These are phyloP conservation scores for Drosophila mayri DNA, from an alignment of 1,140 invertebrate species.

Conservation along the genomic window DNA sequence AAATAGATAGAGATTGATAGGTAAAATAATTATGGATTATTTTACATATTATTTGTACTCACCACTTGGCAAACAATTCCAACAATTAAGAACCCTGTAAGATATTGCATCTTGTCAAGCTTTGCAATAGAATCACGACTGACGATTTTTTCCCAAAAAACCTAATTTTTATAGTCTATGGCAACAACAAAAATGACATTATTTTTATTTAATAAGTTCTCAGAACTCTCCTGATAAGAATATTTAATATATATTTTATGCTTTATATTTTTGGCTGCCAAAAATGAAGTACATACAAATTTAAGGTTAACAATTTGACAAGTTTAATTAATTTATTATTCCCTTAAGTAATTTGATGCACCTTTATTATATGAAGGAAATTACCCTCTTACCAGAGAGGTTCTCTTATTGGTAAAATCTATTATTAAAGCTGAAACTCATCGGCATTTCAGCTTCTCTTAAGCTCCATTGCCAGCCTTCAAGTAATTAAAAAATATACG, in stretches of 20 bases:
- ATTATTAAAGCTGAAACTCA: constrained; percentile 4
- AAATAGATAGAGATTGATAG: not conserved
- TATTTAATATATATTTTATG: not conserved
- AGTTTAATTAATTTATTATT: not conserved
- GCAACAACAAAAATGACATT: accelerated
- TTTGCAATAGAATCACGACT: not conserved
- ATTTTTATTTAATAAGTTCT: not conserved
- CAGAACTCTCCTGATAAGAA: not conserved
- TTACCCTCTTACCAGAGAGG: not conserved
- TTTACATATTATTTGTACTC: too few species aligned
- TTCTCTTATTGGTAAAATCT: not conserved
- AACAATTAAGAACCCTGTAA: not conserved
- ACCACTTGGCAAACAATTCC: not conserved
- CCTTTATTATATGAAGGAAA: not conserved
- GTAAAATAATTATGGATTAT: not conserved
- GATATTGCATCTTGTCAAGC: not conserved
- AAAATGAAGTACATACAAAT: too few species aligned
- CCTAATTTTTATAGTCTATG: not conserved
- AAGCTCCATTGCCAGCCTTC: constrained; percentile 18
- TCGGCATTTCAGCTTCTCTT: constrained; percentile 4
- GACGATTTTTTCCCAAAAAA: not conserved
- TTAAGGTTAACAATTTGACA: too few species aligned
- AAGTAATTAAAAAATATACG: constrained; percentile 60
- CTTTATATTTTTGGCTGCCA: not conserved
- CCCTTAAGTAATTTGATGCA: too few species aligned